phyloP scores from a whole-genome alignment of 2,797 vertebrate species.

The Coendou prehensilis region DNA sequence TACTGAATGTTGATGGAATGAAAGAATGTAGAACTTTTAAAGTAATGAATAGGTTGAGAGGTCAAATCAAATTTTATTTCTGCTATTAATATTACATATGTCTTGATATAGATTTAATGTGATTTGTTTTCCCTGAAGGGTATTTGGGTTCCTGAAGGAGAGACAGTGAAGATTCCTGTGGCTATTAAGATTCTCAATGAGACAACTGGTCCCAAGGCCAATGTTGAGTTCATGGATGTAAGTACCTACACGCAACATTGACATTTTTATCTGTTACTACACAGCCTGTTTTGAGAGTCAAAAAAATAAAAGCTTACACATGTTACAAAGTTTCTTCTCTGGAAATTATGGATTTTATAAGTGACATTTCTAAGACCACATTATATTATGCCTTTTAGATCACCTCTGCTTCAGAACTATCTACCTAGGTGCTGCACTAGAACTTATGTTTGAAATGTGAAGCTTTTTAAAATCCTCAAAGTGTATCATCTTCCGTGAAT shows the following conservation, averaged over 20 bases:
- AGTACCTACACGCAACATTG: slow-evolving; percentile 85
- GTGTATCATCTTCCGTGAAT: background rate
- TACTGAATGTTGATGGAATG: background rate
- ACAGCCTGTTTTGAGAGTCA: background rate
- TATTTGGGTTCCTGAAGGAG: slow-evolving; percentile 98
- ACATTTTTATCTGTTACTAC: background rate
- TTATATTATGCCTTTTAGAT: background rate
- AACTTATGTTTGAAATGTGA: background rate
- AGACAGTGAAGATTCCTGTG: slow-evolving; percentile 98
- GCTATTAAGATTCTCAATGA: slow-evolving; percentile 99
- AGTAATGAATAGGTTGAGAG: background rate
- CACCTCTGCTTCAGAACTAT: background rate
- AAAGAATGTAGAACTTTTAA: background rate
- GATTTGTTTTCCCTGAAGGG: slow-evolving; percentile 89
- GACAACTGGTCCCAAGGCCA: slow-evolving; percentile 97
- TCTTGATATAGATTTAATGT: slow-evolving; percentile 42
- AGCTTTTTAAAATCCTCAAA: background rate
- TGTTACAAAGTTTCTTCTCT: background rate
- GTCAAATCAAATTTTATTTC: slow-evolving; percentile 16
- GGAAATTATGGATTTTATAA: background rate
- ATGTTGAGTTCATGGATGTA: slow-evolving; percentile 99
- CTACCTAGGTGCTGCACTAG: background rate
- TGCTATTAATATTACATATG: background rate
- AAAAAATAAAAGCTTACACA: background rate
- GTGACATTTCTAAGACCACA: background rate